These are phyloP conservation scores for Aethes cnicana DNA, from an alignment of 2,888 invertebrate genomes.

Conservation along the genomic window DNA sequence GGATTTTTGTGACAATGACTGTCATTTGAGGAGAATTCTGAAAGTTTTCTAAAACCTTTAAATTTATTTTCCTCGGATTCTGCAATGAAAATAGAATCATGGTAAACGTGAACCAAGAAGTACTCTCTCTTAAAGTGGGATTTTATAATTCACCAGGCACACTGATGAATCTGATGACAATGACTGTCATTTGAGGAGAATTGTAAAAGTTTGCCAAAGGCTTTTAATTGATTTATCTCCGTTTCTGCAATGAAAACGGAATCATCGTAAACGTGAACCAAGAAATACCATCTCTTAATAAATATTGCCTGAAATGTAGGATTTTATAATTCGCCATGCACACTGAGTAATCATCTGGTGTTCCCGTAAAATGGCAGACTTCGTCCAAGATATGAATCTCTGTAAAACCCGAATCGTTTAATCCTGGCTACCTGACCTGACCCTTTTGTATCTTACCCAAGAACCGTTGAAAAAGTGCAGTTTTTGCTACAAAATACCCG, in stretches of 20 bases:
- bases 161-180: slow-evolving; percentile 16
- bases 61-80: slow-evolving; percentile 10
- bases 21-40: background rate
- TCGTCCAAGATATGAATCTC: no score
- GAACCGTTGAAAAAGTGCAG: slow-evolving; percentile 16
- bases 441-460: slow-evolving; percentile 11
- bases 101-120: background rate
- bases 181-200: slow-evolving; percentile 1
- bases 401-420: background rate
- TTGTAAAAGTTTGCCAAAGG: background rate
- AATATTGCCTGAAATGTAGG: no score
- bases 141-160: no score
- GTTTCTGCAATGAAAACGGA: background rate
- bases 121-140: background rate
- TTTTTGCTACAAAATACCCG: slow-evolving; percentile 6
- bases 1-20: slow-evolving; percentile 14
- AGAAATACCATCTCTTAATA: background rate
- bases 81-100: background rate
- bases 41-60: slow-evolving; percentile 3
- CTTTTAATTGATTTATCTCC: slow-evolving; percentile 13
- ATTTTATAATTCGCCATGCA: no score
- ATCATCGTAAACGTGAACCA: background rate
- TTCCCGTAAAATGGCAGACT: no score
- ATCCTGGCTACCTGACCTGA: slow-evolving; percentile 19
- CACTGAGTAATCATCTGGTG: no score